Conservation (phyloP, 2,888 invertebrate species). For the Brassicogethes aeneus region DNA sequence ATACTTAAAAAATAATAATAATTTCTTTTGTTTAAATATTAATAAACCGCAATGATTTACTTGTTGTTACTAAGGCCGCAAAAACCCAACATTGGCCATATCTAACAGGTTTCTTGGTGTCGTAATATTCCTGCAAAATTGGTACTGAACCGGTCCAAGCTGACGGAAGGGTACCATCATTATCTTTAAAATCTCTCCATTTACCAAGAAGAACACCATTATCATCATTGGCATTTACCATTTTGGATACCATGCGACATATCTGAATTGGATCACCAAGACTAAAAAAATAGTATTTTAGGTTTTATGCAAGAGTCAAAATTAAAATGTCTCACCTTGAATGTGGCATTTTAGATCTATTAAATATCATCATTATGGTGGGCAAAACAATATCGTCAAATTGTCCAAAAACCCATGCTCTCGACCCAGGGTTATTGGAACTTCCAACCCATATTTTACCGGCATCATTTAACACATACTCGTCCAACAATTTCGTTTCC, state of each 20-base stretch:
- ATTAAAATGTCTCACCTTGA: constrained; percentile 38
- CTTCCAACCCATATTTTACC: constrained; percentile 82
- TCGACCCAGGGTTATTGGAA: constrained; percentile 59
- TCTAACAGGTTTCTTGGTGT: constrained; percentile 55
- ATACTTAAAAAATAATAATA: constrained; percentile 53
- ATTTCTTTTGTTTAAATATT: background rate
- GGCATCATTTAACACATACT: constrained; percentile 70
- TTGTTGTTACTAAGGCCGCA: constrained; percentile 70
- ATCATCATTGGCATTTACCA: constrained; percentile 68
- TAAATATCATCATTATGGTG: constrained; percentile 51
- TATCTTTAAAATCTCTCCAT: constrained; percentile 68
- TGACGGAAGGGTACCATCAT: constrained; percentile 65
- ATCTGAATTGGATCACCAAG: constrained; percentile 65
- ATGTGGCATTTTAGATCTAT: constrained; percentile 53
- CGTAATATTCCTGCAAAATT: constrained; percentile 62
- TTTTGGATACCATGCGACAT: constrained; percentile 60
- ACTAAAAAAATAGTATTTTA: constrained; percentile 17
- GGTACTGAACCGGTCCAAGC: constrained; percentile 75
- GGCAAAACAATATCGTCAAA: constrained; percentile 64
- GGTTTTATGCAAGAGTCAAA: background rate
- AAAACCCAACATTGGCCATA: constrained; percentile 89
- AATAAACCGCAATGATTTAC: constrained; percentile 42
- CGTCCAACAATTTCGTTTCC: constrained; percentile 57
- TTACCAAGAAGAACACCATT: constrained; percentile 61
- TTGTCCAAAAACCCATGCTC: constrained; percentile 79